A percentile compares a stretch with the other conserved stretches of the same genome.
These are phyloP conservation scores for Pachymerium ferrugineum DNA, from an alignment of 2,888 invertebrate genomes.

Conservation along the genomic window DNA sequence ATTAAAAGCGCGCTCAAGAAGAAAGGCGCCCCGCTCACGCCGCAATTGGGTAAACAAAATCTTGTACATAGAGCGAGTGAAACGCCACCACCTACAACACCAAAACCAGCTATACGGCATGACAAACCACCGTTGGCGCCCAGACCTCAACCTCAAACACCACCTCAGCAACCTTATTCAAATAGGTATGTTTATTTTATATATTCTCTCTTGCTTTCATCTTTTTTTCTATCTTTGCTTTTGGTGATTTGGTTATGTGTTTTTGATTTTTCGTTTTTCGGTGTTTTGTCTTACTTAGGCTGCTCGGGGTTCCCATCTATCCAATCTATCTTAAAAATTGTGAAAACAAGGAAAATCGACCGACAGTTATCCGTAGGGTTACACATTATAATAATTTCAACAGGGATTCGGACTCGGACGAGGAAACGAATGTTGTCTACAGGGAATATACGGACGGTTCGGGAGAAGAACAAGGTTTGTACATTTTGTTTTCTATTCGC, in stretches of 20 bases:
- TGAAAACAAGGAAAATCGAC: constrained; percentile 70
- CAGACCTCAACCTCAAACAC: constrained; percentile 32
- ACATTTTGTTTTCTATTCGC: too few species aligned
- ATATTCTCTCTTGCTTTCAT: neutral
- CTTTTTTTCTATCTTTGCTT: neutral
- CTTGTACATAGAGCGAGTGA: neutral
- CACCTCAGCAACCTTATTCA: constrained; percentile 31
- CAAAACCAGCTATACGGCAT: constrained; percentile 32
- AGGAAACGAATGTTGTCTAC: constrained; percentile 63
- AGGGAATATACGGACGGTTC: constrained; percentile 58
- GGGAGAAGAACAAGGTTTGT: constrained; percentile 50
- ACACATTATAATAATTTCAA: constrained; percentile 48
- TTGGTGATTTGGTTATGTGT: too few species aligned
- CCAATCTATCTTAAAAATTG: constrained; percentile 64
- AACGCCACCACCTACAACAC: constrained; percentile 32
- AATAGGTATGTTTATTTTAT: neutral
- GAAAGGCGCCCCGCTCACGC: constrained; percentile 31
- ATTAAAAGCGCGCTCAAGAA: constrained; percentile 86
- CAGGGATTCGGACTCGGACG: constrained; percentile 39
- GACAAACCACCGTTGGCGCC: constrained; percentile 34
- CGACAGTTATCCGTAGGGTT: constrained; percentile 32
- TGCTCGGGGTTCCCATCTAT: constrained; percentile 67
- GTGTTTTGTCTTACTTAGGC: constrained; percentile 49
- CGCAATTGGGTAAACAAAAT: neutral
- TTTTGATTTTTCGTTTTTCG: constrained; percentile 37